Evolutionary conservation across 2,113 vertebrate species (phyloP).

Genomic region (Azemiops feae): DNA sequence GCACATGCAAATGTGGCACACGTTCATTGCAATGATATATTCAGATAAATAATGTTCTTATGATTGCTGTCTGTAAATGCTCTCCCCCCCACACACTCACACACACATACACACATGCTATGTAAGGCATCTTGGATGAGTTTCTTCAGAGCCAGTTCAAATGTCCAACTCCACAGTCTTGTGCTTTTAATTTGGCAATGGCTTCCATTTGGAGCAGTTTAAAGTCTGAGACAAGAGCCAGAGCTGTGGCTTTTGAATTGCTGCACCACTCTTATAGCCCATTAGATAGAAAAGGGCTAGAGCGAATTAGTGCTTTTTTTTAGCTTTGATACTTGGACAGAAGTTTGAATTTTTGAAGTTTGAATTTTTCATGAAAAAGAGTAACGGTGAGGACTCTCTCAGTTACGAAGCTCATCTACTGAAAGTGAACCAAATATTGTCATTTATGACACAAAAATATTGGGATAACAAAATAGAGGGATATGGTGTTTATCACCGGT

Average conservation of each 20-base stretch:
- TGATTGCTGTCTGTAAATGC: background rate
- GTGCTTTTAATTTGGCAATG: background rate
- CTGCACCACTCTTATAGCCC: background rate
- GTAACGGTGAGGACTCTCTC: background rate
- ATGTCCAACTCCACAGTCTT: background rate
- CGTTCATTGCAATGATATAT: constrained; percentile 1
- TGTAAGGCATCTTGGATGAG: background rate
- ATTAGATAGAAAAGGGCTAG: background rate
- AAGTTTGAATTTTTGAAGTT: background rate
- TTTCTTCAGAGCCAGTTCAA: background rate
- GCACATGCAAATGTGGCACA: background rate
- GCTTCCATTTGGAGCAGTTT: background rate
- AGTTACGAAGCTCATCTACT: background rate
- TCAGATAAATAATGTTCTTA: background rate
- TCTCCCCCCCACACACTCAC: no score
- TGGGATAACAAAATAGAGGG: background rate
- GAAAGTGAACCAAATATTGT: background rate
- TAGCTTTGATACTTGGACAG: background rate
- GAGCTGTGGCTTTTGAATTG: background rate
- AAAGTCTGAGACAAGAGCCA: background rate
- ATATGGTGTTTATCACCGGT: background rate
- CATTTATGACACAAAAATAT: no score
- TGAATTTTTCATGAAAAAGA: background rate
- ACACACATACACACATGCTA: background rate
- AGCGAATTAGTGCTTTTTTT: background rate